Percentiles rank a stretch among this genome's conserved stretches.
Conservation (phyloP, 2,113 vertebrate species). For the Aplodontia rufa region DNA sequence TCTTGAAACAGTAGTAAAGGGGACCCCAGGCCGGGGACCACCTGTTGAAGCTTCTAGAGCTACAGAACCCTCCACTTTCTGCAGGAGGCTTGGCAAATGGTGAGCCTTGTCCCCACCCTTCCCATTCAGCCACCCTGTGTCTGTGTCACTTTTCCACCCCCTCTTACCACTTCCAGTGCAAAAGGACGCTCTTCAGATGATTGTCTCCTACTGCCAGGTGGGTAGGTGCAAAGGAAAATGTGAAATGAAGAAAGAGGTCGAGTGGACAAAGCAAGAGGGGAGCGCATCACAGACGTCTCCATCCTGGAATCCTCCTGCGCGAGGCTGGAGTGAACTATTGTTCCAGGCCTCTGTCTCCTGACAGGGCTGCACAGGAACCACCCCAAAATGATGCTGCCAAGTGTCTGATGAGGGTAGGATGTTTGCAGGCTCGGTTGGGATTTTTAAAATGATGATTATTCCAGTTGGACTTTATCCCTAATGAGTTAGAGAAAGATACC, state of each 20-base stretch:
- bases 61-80: background rate
- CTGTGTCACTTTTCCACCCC: background rate
- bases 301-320: background rate
- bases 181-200: background rate
- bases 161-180: background rate
- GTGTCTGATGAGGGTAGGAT: background rate
- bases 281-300: background rate
- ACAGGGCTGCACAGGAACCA: background rate
- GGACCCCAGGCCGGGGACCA: background rate
- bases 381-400: background rate
- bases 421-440: background rate
- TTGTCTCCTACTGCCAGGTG: background rate
- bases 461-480: slow-evolving; percentile 52
- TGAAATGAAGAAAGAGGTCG: background rate
- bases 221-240: background rate
- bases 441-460: slow-evolving; percentile 57
- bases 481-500: slow-evolving; percentile 29
- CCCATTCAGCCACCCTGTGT: too few species aligned
- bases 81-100: background rate
- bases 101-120: background rate
- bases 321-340: background rate
- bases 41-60: background rate
- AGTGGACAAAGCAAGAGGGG: background rate
- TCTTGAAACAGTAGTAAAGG: background rate
- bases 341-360: background rate